phyloP scores from a whole-genome alignment of 2,888 invertebrate species.

The Thereva unica region DNA sequence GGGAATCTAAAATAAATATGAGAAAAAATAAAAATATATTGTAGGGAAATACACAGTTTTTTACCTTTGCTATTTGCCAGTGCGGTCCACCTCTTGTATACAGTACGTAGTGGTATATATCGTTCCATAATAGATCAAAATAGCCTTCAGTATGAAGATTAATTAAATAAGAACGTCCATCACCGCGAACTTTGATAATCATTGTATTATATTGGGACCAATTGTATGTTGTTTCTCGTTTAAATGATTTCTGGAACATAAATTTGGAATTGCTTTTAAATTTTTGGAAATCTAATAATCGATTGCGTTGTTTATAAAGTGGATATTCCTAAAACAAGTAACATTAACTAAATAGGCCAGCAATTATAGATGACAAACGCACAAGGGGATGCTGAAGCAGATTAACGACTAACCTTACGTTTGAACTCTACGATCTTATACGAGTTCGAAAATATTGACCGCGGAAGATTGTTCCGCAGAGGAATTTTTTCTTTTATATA shows the following conservation, averaged over 20 bases:
- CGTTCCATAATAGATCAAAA: slow-evolving; percentile 87
- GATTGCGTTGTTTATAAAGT: not conserved
- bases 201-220: slow-evolving; percentile 77
- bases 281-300: not conserved
- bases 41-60: not conserved
- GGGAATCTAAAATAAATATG: slow-evolving; percentile 72
- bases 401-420: no score
- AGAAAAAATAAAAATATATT: not conserved
- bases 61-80: slow-evolving; percentile 90
- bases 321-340: no score
- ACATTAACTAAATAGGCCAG: no score
- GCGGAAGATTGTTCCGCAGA: no score
- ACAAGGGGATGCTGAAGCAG: no score
- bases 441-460: no score
- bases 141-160: slow-evolving; percentile 76
- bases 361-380: no score
- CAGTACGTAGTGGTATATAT: slow-evolving; percentile 81
- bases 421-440: no score
- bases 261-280: not conserved
- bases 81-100: slow-evolving; percentile 97
- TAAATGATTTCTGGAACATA: slow-evolving; percentile 75
- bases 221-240: slow-evolving; percentile 69
- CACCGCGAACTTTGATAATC: slow-evolving; percentile 84
- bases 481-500: no score
- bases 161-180: slow-evolving; percentile 88